Conservation (phyloP, 2,797 vertebrate species). For the Hydrolagus colliei region DNA sequence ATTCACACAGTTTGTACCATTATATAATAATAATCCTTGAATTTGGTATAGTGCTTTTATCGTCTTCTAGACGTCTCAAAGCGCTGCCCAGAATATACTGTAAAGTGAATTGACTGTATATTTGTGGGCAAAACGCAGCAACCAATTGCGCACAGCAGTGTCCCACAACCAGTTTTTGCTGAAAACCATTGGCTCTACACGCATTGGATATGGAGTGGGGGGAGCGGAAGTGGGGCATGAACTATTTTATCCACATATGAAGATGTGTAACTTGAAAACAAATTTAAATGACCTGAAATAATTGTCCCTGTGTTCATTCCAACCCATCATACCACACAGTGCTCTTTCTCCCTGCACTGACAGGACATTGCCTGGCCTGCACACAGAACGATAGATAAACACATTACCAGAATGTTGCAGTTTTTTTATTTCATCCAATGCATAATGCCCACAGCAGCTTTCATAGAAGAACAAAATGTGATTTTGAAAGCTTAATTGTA, state of each 20-base stretch:
- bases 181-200: too few species aligned
- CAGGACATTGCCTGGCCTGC: background rate
- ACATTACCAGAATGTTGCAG: background rate
- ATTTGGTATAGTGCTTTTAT: too few species aligned
- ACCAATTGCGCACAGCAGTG: too few species aligned
- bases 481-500: background rate
- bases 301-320: background rate
- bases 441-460: background rate
- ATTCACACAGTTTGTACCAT: background rate
- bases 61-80: too few species aligned
- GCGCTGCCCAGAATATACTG: too few species aligned
- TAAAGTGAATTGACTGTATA: too few species aligned
- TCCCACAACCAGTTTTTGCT: background rate
- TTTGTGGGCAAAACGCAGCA: too few species aligned
- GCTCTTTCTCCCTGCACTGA: background rate
- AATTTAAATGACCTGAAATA: too few species aligned
- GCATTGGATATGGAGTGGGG: too few species aligned
- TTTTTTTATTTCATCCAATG: background rate
- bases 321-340: background rate
- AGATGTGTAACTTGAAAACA: too few species aligned
- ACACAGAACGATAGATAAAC: background rate
- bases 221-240: too few species aligned
- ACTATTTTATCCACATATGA: too few species aligned
- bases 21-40: background rate
- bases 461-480: background rate